Base-by-base conservation (phyloP, 1,140 invertebrate genomes). In the Pseudomyrmex concolor region DNA sequence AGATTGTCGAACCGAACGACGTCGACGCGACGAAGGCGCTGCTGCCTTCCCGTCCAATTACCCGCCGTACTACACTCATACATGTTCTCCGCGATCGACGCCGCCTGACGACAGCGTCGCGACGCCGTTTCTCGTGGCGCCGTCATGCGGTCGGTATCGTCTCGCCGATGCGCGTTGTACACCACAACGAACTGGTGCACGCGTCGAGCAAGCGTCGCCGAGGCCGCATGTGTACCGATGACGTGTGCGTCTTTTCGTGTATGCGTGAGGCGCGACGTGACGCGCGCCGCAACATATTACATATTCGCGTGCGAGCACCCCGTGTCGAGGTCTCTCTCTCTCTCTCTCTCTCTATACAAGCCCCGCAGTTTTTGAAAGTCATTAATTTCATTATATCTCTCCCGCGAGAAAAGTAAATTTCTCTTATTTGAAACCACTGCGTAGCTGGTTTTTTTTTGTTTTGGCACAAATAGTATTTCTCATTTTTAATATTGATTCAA, bases 41-140 rank as follows among this genome's bases (percentile, higher is more conserved):
- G 17, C 51, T 43, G 50, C 55, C 51, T 74, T 70, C 76, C 48
- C 77, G 70, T 84, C 34, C 60, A n/a, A 48, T 43, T 60, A 57
- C 57, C 50, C 68, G 22, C 55, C 64, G 51, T 78, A 51, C 71
- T 54, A 83, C 72, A 57, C 81, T 81, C 78, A 76, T 77, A 71
- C 70, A 80, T 57, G 78, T 83, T 83, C 72, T 59, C 63, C 72
- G 63, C 82, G 84, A 83, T 77, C 84, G 87, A 83, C 90, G 89
- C 89, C 89, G 89, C 83, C 88, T 84, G 81, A 84, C 89, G 88
- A 91, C 88, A 77, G 83, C 88, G 90, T 89, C 89, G 86, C 89
- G 89, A 90, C 88, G 90, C 78, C 76, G 76, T 59, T 60, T 85
- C 85, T 25, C 66, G 90, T 86, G 89, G 90, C 88, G 90, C 89